Percentiles rank a stretch among this genome's conserved stretches.
Conservation (phyloP, 2,113 vertebrate genomes). For the Hassar affinis region DNA sequence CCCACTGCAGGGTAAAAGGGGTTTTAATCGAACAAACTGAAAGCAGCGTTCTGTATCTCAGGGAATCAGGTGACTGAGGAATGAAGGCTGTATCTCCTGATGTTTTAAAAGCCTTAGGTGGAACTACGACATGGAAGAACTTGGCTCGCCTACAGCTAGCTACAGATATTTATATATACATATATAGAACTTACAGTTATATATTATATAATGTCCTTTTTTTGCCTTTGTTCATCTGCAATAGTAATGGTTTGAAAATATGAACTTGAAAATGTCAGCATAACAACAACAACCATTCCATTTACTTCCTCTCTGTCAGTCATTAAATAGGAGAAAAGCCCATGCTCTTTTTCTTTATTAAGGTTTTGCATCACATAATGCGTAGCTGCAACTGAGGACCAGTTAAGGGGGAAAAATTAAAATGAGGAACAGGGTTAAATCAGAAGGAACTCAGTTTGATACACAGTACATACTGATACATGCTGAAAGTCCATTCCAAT, state of each 20-base stretch:
- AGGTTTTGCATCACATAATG: slow-evolving; percentile 1
- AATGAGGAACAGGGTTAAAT: not conserved
- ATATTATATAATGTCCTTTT: slow-evolving; percentile 63
- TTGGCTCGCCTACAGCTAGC: slow-evolving; percentile 70
- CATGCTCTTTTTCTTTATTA: not conserved
- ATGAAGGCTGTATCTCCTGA: slow-evolving; percentile 69
- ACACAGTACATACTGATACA: not conserved
- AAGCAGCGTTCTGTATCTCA: slow-evolving; percentile 75
- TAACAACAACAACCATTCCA: slow-evolving; percentile 65
- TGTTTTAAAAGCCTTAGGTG: slow-evolving; percentile 67
- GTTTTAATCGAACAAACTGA: slow-evolving; percentile 64
- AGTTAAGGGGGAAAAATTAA: not conserved
- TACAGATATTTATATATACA: slow-evolving; percentile 74
- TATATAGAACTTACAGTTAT: slow-evolving; percentile 70
- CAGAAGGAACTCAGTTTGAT: slow-evolving; percentile 8
- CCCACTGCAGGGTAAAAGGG: slow-evolving; percentile 41
- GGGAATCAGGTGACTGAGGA: slow-evolving; percentile 76
- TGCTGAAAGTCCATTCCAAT: slow-evolving; percentile 36
- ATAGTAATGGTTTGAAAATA: slow-evolving; percentile 67
- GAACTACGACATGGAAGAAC: slow-evolving; percentile 59
- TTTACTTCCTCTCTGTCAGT: slow-evolving; percentile 43
- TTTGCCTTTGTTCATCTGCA: slow-evolving; percentile 62
- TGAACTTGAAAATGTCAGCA: slow-evolving; percentile 61
- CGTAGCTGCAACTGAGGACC: not conserved
- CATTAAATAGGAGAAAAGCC: slow-evolving; percentile 3